Evolutionary conservation across 2,888 invertebrate species (phyloP).

Genomic region (Drosophila ezoana): DNA sequence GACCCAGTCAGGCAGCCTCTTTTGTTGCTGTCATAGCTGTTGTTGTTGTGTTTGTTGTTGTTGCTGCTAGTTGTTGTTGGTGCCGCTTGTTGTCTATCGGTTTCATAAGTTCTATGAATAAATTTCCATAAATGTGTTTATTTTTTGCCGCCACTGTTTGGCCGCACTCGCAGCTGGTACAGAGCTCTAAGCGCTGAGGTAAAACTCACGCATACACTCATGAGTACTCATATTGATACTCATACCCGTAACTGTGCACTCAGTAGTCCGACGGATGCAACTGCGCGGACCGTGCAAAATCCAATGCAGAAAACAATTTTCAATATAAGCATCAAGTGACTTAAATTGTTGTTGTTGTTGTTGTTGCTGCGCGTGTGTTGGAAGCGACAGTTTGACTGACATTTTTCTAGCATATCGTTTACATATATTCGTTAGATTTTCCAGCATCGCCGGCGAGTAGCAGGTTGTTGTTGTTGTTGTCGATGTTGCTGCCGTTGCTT

Average conservation of each 20-base stretch:
- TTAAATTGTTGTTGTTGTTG: conserved; percentile 56
- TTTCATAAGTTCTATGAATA: conserved; percentile 84
- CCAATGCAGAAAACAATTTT: conserved; percentile 78
- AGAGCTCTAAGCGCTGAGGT: conserved; percentile 46
- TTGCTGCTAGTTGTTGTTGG: conserved; percentile 54
- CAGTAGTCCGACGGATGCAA: conserved; percentile 69
- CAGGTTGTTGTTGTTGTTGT: conserved; percentile 22
- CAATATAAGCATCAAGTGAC: conserved; percentile 82
- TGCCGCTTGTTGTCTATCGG: conserved; percentile 76
- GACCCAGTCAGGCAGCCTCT: conserved; percentile 78
- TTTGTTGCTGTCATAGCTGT: conserved; percentile 54
- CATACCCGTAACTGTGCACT: conserved; percentile 21
- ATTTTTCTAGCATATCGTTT: conserved; percentile 83
- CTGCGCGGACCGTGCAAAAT: conserved; percentile 63
- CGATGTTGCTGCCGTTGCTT: conserved; percentile 61
- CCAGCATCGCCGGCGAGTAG: conserved; percentile 50
- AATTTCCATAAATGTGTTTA: conserved; percentile 83
- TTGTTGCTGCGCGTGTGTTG: conserved; percentile 79
- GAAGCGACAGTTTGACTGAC: conserved; percentile 84
- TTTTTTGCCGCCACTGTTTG: conserved; percentile 66
- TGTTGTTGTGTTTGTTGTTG: conserved; percentile 31
- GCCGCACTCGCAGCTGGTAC: conserved; percentile 70
- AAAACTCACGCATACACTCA: conserved; percentile 45
- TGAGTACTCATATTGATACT: conserved; percentile 21
- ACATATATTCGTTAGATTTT: conserved; percentile 78